A percentile compares a stretch with the other conserved stretches of the same genome.
Evolutionary conservation across 2,888 invertebrate genomes (phyloP).

Genomic region (Rhorus exstirpatorius): DNA sequence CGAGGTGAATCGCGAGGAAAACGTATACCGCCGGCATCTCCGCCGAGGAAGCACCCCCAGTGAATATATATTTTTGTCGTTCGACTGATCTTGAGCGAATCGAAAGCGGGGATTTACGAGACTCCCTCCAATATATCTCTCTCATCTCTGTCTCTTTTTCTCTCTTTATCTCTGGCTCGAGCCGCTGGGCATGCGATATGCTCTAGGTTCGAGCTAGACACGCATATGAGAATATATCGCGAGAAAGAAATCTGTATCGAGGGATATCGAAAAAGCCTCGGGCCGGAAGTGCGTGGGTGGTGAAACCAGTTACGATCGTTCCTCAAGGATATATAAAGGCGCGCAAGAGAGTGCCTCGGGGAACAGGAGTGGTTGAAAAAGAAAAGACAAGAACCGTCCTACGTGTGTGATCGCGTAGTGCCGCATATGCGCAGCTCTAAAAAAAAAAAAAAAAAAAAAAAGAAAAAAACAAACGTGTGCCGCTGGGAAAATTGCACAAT

Average conservation of each 20-base stretch:
- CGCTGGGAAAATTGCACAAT: slow-evolving; percentile 45
- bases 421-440: too few relatives aligned
- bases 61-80: slow-evolving; percentile 22
- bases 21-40: slow-evolving; percentile 2
- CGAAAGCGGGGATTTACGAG: slow-evolving; percentile 55
- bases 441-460: background rate
- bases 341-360: slow-evolving; percentile 8
- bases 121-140: background rate
- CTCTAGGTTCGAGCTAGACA: background rate
- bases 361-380: slow-evolving; percentile 10
- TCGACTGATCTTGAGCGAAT: slow-evolving; percentile 37
- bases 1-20: slow-evolving; percentile 16
- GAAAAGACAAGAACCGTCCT: background rate
- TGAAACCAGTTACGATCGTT: slow-evolving; percentile 63
- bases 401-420: slow-evolving; percentile 10
- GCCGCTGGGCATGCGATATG: slow-evolving; percentile 20
- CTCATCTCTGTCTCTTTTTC: background rate
- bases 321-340: slow-evolving; percentile 52
- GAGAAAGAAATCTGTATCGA: slow-evolving; percentile 51
- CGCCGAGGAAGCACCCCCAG: slow-evolving; percentile 24
- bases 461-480: background rate
- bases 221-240: slow-evolving; percentile 1
- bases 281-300: slow-evolving; percentile 70
- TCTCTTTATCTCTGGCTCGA: background rate
- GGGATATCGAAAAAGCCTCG: slow-evolving; percentile 55